A percentile compares a stretch with the other conserved stretches of the same genome.
These are phyloP conservation scores for Dicycla oo DNA, from an alignment of 2,888 invertebrate genomes.

Conservation along the genomic window DNA sequence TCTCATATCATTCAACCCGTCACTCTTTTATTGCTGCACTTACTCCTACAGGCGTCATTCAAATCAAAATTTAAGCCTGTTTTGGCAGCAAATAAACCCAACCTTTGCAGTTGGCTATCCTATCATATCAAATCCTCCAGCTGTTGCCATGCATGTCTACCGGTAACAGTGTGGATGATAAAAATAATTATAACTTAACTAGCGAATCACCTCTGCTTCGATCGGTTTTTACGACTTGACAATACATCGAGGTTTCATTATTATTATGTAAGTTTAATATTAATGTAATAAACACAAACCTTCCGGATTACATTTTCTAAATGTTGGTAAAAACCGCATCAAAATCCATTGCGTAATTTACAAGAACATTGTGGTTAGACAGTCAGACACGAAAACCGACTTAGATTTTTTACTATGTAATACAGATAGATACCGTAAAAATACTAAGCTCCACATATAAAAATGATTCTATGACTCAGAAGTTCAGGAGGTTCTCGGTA, in stretches of 20 bases:
- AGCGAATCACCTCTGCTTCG: too few relatives aligned
- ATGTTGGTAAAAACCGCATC: neutral
- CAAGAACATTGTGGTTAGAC: neutral
- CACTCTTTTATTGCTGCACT: conserved; percentile 1
- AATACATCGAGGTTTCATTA: too few relatives aligned
- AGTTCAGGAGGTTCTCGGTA: neutral
- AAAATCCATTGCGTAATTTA: neutral
- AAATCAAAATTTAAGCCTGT: neutral
- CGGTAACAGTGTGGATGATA: too few relatives aligned
- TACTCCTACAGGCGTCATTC: neutral
- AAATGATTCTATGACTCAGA: neutral
- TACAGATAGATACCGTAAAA: neutral
- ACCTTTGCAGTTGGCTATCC: neutral
- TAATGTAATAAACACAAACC: too few relatives aligned
- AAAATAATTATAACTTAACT: neutral
- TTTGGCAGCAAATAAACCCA: neutral
- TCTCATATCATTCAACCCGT: conserved; percentile 2
- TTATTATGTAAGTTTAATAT: too few relatives aligned
- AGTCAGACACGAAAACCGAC: neutral
- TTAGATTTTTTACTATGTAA: neutral
- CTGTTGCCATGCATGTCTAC: neutral
- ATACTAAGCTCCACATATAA: neutral
- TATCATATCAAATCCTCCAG: neutral
- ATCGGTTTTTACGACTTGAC: too few relatives aligned
- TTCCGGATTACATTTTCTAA: too few relatives aligned